Conservation (phyloP, 2,797 vertebrate genomes). For the Ceryle rudis region DNA sequence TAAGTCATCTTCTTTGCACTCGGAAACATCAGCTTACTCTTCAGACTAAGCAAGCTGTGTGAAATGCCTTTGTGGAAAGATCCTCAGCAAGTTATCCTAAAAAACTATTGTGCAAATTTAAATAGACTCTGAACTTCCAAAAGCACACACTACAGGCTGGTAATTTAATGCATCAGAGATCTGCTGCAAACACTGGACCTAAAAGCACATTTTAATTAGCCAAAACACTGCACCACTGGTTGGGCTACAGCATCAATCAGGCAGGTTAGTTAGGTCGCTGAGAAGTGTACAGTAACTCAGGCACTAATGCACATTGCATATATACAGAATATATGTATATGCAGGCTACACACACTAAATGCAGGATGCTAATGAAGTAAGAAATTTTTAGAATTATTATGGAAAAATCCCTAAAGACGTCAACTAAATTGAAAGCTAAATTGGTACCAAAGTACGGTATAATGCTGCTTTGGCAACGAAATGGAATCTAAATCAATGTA, state of each 20-base stretch:
- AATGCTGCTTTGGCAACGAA: background rate
- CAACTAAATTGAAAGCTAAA: background rate
- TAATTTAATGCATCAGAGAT: background rate
- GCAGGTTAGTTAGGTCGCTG: background rate
- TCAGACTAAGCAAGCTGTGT: background rate
- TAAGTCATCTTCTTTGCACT: background rate
- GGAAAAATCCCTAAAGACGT: background rate
- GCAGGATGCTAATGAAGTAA: background rate
- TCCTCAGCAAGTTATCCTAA: background rate
- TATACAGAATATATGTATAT: background rate
- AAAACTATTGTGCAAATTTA: background rate
- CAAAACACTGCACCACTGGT: background rate
- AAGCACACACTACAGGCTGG: background rate
- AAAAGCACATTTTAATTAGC: constrained; percentile 5
- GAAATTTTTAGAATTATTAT: background rate
- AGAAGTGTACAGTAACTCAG: background rate
- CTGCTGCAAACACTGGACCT: background rate
- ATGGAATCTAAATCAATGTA: background rate
- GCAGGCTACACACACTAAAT: background rate
- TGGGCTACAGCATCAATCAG: background rate
- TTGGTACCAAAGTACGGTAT: background rate
- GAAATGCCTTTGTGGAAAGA: background rate
- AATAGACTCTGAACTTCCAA: background rate
- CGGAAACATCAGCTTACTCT: background rate
- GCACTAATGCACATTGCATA: background rate